Base-by-base conservation (phyloP, 1,140 invertebrate genomes). In the Homarus americanus region DNA sequence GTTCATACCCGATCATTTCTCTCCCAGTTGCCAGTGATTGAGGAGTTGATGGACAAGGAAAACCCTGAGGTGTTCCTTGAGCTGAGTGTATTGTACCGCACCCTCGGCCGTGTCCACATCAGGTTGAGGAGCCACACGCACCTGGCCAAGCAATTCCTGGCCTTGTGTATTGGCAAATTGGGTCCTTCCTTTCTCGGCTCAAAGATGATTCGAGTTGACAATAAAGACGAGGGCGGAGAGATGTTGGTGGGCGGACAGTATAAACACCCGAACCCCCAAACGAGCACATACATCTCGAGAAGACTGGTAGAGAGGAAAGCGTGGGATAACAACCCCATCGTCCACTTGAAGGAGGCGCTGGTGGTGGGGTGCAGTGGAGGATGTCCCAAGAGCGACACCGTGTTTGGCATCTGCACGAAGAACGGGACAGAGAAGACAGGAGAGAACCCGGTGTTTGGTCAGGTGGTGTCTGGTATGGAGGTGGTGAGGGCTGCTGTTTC, bases 31-130 rank as follows among this genome's bases (percentile, higher is more conserved):
- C 32, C 63, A 24, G 40, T 83, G 28, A 15, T 90, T 32, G 44
- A 75, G 80, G 53, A 15, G 32, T 63, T 90, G 34, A 28, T 53
- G 12, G 66, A 44, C 40, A n/a, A n/a, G 40, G 58, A 44, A 10
- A n/a, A 44, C 66, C 79, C 87, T 0, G 79, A 73, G 34, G 87
- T 90, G 41, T 90, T 82, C 49, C 87, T 90, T n/a, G 87, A 90
- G 12, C 9, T 90, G 78, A 20, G 34, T 1, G 32, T 53, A 40
- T 53, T 28, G 17, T n/a, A 83, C 17, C 58, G 28, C n/a, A 38
- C 38, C 20, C 44, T 90, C 79, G 87, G 87, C 34, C 79, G 87
- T 10, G 32, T 90, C 9, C n/a, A 75, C 80, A 90, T 90, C 32
- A 38, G 76, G 7, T 76, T 90, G 12, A 76, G 80, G 63, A 41